Percentiles rank a stretch among this genome's conserved stretches.
phyloP scores from a whole-genome alignment of 2,113 vertebrate species.

The Aegithalos caudatus region DNA sequence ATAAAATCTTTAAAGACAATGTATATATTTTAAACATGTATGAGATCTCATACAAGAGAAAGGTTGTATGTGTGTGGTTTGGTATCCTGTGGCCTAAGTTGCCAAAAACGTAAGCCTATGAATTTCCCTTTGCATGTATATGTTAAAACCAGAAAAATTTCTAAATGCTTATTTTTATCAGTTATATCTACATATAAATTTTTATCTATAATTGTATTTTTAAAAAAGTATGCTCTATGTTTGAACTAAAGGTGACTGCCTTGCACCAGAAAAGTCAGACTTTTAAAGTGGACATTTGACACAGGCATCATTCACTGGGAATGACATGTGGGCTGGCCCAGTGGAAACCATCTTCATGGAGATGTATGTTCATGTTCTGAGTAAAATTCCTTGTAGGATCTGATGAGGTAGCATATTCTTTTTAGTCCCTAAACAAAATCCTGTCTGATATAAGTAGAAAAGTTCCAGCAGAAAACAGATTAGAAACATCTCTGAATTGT shows the following conservation, averaged over 20 bases:
- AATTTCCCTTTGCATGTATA: background rate
- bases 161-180: background rate
- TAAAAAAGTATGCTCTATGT: background rate
- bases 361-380: background rate
- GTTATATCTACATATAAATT: background rate
- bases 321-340: background rate
- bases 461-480: background rate
- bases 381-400: background rate
- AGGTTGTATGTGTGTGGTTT: background rate
- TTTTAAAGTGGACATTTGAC: background rate
- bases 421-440: background rate
- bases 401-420: background rate
- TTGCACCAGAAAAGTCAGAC: background rate
- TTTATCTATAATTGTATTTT: background rate
- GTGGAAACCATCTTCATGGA: background rate
- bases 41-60: background rate
- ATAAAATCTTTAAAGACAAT: background rate
- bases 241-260: background rate
- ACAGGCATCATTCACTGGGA: background rate
- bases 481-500: background rate
- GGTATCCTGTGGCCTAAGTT: background rate
- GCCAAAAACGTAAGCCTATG: background rate
- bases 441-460: background rate
- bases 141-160: background rate
- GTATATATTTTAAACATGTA: background rate